Base-by-base conservation (phyloP, 2,888 invertebrate species). In the Schrankia costaestrigalis region DNA sequence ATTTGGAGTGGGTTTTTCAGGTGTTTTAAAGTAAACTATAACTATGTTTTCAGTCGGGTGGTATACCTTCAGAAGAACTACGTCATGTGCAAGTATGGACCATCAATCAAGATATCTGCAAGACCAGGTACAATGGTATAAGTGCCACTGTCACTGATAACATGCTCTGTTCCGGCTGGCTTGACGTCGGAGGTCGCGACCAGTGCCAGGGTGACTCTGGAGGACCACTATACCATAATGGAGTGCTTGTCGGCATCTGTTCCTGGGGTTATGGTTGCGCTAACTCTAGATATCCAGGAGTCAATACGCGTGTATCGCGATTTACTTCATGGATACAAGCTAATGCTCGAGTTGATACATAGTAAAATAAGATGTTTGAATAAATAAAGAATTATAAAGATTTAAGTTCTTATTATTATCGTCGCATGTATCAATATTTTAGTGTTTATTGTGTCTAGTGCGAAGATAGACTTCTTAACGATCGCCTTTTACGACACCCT, bases 81-180 rank as follows among this genome's bases (percentile, higher is more conserved):
- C 63, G 65, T 4, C 61, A 57, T 11, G 63, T 64, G 0, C 63
- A 67, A 35, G 14, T 70, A 3, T 68, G 64, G 66, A 47, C 53
- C 11, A 55, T 69, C n/a, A 63, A 63, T 26, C 62, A 62, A 27
- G 36, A 22, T 3, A 30, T 31, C 1, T 70, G 70, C 47, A 53
- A 47, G 18, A 21, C 41, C 26, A 31, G 31, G 1, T 37, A 37
- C 15, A 7, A 1, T 1, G 36, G 31, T 1, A 0, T 56, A 0
- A 47, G 59, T 3, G 5, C n/a, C 1, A 23, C 25, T 3, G 29
- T 73, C 13, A 71, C 68, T 3, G 60, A 63, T 15, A 68, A 69
- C 50, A 73, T 74, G 73, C 13, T 73, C 30, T 75, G 75, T 46
- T 50, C 66, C 10, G 75, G 71, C 4, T 65, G 63, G 65, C 52